These are phyloP conservation scores for Empidonax traillii DNA, from an alignment of 2,113 vertebrate species.

Conservation along the genomic window DNA sequence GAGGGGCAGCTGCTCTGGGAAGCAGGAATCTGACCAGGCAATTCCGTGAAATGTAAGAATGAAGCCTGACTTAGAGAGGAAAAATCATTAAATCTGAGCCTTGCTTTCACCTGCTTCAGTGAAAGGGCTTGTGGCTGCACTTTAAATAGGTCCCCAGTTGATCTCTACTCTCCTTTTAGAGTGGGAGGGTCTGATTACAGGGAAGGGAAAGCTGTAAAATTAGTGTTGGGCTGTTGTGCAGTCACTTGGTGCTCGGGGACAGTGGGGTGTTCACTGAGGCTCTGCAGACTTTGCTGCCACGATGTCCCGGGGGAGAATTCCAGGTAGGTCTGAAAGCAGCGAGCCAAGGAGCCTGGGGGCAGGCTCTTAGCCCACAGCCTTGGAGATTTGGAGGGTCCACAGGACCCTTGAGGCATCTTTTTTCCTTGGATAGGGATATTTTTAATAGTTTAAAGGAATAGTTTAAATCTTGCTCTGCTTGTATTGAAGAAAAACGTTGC, in stretches of 20 bases:
- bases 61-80: not conserved
- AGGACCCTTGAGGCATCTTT: not conserved
- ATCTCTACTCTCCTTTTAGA: conserved; percentile 60
- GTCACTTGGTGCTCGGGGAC: not conserved
- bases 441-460: not conserved
- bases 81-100: not conserved
- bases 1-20: not conserved
- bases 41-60: not conserved
- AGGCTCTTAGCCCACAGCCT: not conserved
- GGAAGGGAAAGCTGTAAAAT: conserved; percentile 34
- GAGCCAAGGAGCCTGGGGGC: not conserved
- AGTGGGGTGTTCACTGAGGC: not conserved
- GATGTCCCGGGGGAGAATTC: conserved; percentile 78
- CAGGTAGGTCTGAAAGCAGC: conserved; percentile 78
- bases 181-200: conserved; percentile 63
- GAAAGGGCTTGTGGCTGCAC: conserved; percentile 3
- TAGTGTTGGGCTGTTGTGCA: not conserved
- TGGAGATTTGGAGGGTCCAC: not conserved
- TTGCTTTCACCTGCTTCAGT: conserved; percentile 36
- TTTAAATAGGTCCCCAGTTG: conserved; percentile 64
- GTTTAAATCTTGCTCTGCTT: not conserved
- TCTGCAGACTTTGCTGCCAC: conserved; percentile 21
- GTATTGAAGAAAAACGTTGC: not conserved
- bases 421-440: not conserved
- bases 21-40: not conserved